A percentile compares a stretch with the other conserved stretches of the same genome.
Evolutionary conservation across 2,113 vertebrate genomes (phyloP).

Genomic region (Picathartes gymnocephalus): DNA sequence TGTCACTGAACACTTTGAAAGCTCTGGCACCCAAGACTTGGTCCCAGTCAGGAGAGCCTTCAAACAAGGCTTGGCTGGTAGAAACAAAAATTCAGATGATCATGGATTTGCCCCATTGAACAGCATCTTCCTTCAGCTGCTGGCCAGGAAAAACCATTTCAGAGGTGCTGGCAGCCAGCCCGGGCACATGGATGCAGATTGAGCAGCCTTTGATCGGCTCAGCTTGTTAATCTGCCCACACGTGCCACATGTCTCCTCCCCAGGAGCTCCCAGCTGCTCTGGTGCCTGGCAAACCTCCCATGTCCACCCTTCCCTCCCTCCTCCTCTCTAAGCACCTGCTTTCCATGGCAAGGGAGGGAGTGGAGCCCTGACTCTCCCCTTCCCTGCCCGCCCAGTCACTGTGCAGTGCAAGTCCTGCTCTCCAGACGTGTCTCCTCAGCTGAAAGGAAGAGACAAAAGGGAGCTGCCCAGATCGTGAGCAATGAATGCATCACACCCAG

Average conservation of each 20-base stretch:
- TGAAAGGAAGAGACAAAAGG: not conserved
- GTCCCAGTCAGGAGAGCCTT: not conserved
- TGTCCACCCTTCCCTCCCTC: not conserved
- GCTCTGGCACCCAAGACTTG: not conserved
- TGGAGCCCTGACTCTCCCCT: not conserved
- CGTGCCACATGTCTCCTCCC: not conserved
- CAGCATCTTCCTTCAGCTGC: not conserved
- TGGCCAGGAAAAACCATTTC: not conserved
- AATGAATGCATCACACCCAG: fast-evolving
- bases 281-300: not conserved
- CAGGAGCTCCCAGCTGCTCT: not conserved
- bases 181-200: not conserved
- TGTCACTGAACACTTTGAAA: not conserved
- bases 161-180: not conserved
- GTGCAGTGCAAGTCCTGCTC: not conserved
- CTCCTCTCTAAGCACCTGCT: not conserved
- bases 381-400: not conserved
- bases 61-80: not conserved
- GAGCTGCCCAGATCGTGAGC: not conserved
- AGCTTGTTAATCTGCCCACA: not conserved
- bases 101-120: not conserved
- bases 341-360: not conserved
- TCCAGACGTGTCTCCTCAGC: not conserved
- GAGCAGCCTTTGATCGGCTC: not conserved
- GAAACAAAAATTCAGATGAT: not conserved